Percentiles rank a stretch among this genome's conserved stretches.
Conservation (phyloP, 2,888 invertebrate species). For the Trichogramma evanescens region DNA sequence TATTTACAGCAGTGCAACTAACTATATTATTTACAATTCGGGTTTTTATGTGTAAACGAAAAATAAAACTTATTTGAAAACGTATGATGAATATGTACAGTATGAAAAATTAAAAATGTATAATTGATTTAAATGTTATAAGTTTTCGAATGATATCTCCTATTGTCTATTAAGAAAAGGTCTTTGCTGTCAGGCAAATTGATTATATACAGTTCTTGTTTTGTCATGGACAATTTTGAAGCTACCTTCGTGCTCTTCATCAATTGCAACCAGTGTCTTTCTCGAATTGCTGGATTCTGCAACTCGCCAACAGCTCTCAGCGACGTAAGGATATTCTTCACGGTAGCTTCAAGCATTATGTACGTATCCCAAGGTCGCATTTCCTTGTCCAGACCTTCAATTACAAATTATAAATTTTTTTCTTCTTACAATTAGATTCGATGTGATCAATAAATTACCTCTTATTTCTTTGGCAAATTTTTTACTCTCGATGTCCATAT, state of each 20-base stretch:
- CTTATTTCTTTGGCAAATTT: slow-evolving; percentile 93
- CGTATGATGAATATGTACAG: no score
- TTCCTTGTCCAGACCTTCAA: slow-evolving; percentile 78
- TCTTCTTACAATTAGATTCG: not conserved
- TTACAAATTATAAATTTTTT: not conserved
- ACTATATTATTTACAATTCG: slow-evolving; percentile 17
- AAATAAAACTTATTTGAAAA: no score
- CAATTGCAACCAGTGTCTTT: slow-evolving; percentile 93
- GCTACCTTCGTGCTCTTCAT: slow-evolving; percentile 91
- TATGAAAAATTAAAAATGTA: no score
- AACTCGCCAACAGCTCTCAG: slow-evolving; percentile 89
- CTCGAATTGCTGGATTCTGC: slow-evolving; percentile 92
- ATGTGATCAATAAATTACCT: slow-evolving; percentile 35
- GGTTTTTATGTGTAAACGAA: not conserved
- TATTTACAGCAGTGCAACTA: slow-evolving; percentile 47
- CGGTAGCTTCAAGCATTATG: slow-evolving; percentile 77
- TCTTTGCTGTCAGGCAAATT: not conserved
- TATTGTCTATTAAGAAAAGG: not conserved
- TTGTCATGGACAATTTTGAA: slow-evolving; percentile 17
- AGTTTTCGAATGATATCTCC: not conserved
- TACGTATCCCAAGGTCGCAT: slow-evolving; percentile 94
- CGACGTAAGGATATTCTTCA: slow-evolving; percentile 94
- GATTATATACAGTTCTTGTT: slow-evolving; percentile 12
- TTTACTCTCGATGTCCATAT: slow-evolving; percentile 98
- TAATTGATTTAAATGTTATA: not conserved